Conservation (phyloP, 2,797 vertebrate species). For the Notolabrus celidotus region DNA sequence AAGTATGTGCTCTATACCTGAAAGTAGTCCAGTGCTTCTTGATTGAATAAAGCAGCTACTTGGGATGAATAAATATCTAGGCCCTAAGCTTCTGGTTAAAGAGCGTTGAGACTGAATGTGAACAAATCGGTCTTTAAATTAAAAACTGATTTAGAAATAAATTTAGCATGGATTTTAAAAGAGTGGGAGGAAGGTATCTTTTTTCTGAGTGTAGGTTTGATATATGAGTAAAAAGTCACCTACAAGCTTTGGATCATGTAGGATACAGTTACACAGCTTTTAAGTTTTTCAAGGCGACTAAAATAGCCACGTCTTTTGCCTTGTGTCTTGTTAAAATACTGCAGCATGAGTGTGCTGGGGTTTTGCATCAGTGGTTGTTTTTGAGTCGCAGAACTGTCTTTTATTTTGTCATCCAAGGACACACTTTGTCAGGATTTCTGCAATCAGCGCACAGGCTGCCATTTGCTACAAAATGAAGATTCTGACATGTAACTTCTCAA, state of each 20-base stretch:
- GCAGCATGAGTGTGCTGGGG: not conserved
- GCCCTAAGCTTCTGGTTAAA: too few species aligned
- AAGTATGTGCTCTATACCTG: not conserved
- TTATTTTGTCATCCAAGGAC: conserved; percentile 10
- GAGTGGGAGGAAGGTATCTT: too few species aligned
- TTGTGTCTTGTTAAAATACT: not conserved
- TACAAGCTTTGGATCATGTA: not conserved
- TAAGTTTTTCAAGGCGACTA: not conserved
- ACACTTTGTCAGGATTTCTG: conserved; percentile 1
- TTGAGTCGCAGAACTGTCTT: conserved; percentile 7
- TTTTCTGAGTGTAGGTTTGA: not conserved
- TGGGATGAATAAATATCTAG: not conserved
- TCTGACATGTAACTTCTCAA: not conserved
- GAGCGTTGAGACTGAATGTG: too few species aligned
- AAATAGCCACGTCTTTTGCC: conserved; percentile 3
- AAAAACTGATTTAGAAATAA: too few species aligned
- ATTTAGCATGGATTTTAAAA: too few species aligned
- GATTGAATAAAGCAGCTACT: not conserved
- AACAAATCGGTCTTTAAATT: too few species aligned
- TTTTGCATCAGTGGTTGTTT: not conserved
- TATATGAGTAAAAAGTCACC: not conserved
- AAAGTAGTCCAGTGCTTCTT: not conserved
- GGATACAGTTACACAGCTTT: not conserved
- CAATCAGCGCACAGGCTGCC: not conserved
- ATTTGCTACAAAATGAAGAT: not conserved